phyloP scores from a whole-genome alignment of 2,113 vertebrate species.

The Grammomys dolichurus region DNA sequence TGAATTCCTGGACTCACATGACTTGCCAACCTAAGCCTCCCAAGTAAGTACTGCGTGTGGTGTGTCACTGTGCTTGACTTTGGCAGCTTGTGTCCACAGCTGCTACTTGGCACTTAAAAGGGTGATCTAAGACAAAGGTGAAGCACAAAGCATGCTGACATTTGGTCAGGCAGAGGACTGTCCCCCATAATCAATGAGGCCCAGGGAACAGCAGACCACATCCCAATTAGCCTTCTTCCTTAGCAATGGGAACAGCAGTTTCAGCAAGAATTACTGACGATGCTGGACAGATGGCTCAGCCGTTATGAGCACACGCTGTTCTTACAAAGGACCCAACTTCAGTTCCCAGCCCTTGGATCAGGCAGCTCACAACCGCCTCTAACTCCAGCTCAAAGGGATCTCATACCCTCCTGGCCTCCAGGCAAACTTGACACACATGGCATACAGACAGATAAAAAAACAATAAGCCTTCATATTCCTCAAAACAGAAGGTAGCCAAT shows the following conservation, averaged over 20 bases:
- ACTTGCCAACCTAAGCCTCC: background rate
- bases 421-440: background rate
- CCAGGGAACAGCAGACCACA: background rate
- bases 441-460: background rate
- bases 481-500: background rate
- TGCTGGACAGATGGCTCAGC: background rate
- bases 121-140: conserved; percentile 27
- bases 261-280: background rate
- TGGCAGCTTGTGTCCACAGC: conserved; percentile 16
- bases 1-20: background rate
- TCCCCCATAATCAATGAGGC: background rate
- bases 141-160: background rate
- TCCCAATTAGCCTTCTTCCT: background rate
- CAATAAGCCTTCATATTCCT: background rate
- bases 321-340: background rate
- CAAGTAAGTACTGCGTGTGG: background rate
- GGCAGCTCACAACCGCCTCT: background rate
- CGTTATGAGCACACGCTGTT: background rate
- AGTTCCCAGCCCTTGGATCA: background rate
- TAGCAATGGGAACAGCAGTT: background rate
- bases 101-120: conserved; percentile 33
- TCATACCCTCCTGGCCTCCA: background rate
- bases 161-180: background rate
- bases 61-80: background rate
- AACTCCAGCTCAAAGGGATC: background rate